These are phyloP conservation scores for Elmis aenea DNA, from an alignment of 2,888 invertebrate genomes.

Conservation along the genomic window DNA sequence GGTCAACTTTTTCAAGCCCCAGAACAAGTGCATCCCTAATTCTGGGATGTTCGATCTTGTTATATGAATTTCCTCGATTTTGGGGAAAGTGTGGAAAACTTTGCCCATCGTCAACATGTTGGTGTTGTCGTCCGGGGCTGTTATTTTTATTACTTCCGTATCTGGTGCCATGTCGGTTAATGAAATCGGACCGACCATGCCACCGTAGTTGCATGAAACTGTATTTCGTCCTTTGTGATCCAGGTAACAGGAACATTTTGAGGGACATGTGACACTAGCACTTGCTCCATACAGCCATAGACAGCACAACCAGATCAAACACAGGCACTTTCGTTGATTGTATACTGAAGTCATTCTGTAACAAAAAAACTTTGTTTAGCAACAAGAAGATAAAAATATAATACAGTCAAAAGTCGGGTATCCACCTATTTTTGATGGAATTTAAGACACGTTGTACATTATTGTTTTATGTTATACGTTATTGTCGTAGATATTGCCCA, in stretches of 20 bases:
- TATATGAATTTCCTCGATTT: conserved; percentile 68
- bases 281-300: conserved; percentile 21
- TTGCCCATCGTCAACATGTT: conserved; percentile 69
- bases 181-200: conserved; percentile 58
- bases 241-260: conserved; percentile 56
- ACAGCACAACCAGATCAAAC: too few species aligned
- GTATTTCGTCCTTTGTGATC: conserved; percentile 55
- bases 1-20: conserved; percentile 59
- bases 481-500: too few species aligned
- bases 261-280: conserved; percentile 53
- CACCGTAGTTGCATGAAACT: conserved; percentile 58
- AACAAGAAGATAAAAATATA: too few species aligned
- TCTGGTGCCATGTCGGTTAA: conserved; percentile 56
- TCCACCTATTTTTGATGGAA: too few species aligned
- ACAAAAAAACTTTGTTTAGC: too few species aligned
- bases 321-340: not conserved
- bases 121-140: conserved; percentile 57
- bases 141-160: conserved; percentile 61
- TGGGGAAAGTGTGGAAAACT: conserved; percentile 53
- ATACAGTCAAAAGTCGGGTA: too few species aligned
- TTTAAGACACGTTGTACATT: too few species aligned
- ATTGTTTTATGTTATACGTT: too few species aligned
- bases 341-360: conserved; percentile 16
- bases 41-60: conserved; percentile 74
- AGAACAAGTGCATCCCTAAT: conserved; percentile 73